Base-by-base conservation (phyloP, 1,140 invertebrate genomes). In the Diabrotica undecimpunctata region DNA sequence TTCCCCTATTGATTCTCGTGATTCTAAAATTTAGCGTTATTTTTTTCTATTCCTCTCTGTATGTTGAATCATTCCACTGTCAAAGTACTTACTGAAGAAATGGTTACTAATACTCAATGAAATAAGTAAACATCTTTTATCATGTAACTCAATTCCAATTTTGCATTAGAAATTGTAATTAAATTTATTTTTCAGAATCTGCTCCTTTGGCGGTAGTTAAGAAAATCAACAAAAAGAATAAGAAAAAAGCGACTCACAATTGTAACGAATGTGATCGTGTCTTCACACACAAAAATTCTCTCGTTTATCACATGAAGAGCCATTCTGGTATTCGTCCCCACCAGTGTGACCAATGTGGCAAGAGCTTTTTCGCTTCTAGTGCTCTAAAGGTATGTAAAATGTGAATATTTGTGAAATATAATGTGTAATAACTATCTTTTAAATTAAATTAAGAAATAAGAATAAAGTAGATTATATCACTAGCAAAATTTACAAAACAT, bases 291-390 rank as follows among this genome's bases (percentile, higher is more conserved):
- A 82, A 89, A 57, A 95, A 94, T 79, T 93, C 92, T 53, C 79
- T 94, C 51, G 84, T 92, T 35, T 94, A 95, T 77, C 93, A 95
- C 72, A 83, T 91, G 81, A 79, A 90, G 64, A 90, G 90, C 59
- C 92, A 95, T 72, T 88, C 85, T 5, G 88, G 90, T 6, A 85
- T 89, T 71, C 81, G 87, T 66, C 87, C 90, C 7, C 89, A 92
- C 73, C 85, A 87, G n/a, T 95, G 92, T 74, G 84, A 88, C 55
- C 84, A 86, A n/a, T 95, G 92, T 74, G 88, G 88, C 4, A 92
- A 92, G 76, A 85, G 85, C 61, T 94, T 94, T 75, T 92, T 92
- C 68, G 90, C 91, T 0, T 84, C 86, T 3, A 88, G 87, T 71
- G 90, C 91, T 5, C 79, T 93, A 8, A 93, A 91, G 80, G 88